These are phyloP conservation scores for Forficula auricularia DNA, from an alignment of 1,140 invertebrate species.

Conservation along the genomic window DNA sequence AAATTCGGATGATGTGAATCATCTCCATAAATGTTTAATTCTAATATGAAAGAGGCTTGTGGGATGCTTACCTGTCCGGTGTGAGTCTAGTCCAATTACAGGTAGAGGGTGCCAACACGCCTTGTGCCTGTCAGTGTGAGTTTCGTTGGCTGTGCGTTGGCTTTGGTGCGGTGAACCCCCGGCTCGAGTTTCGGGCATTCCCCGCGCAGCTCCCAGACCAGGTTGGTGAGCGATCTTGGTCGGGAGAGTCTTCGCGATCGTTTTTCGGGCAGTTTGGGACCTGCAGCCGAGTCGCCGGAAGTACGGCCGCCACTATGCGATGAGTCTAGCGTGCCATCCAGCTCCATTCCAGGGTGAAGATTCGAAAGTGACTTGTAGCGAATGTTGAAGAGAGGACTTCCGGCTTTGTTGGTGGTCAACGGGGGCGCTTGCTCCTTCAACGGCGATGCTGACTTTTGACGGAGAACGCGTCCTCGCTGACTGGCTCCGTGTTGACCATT, in stretches of 20 bases:
- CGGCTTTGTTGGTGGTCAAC: slow-evolving; percentile 39
- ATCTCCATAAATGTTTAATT: no score
- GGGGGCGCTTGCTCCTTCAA: slow-evolving; percentile 49
- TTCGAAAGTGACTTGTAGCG: slow-evolving; percentile 67
- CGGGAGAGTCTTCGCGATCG: slow-evolving; percentile 30
- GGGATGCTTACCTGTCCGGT: no score
- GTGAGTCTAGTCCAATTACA: no score
- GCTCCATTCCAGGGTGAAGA: slow-evolving; percentile 56
- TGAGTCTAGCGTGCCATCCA: slow-evolving; percentile 64
- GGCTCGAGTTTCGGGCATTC: slow-evolving; percentile 27
- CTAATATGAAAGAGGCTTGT: no score
- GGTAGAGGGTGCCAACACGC: slow-evolving; percentile 32
- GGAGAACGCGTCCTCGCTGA: slow-evolving; percentile 41
- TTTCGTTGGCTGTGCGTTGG: not conserved
- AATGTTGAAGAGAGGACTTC: slow-evolving; percentile 63
- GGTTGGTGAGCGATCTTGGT: slow-evolving; percentile 66
- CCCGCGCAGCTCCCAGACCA: slow-evolving; percentile 62
- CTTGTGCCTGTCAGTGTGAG: slow-evolving; percentile 27
- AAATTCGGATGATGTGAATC: no score
- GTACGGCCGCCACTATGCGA: slow-evolving; percentile 71
- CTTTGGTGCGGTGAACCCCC: slow-evolving; percentile 24
- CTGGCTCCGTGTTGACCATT: slow-evolving; percentile 26
- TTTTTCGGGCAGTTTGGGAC: slow-evolving; percentile 62
- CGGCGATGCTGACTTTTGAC: slow-evolving; percentile 53
- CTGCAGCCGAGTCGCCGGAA: slow-evolving; percentile 62